These are phyloP conservation scores for Pectinophora gossypiella DNA, from an alignment of 1,140 invertebrate genomes.

Conservation along the genomic window DNA sequence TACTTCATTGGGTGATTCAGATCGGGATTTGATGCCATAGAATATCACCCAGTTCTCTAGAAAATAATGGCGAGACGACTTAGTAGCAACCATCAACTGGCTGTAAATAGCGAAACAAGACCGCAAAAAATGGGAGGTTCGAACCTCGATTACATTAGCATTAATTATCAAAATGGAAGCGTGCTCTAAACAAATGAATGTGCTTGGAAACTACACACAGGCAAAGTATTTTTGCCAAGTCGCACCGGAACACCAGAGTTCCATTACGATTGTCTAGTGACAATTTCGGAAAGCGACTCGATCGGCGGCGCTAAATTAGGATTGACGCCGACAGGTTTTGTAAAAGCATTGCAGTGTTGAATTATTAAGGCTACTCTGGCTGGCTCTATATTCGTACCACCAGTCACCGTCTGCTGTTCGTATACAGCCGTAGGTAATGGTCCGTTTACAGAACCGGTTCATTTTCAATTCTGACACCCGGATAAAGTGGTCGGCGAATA, in stretches of 20 bases:
- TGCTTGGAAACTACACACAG: too few species aligned
- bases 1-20: too few species aligned
- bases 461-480: slow-evolving; percentile 68
- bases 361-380: slow-evolving; percentile 69
- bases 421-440: slow-evolving; percentile 37
- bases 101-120: too few species aligned
- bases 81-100: too few species aligned
- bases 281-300: slow-evolving; percentile 63
- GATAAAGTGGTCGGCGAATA: slow-evolving; percentile 50
- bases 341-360: slow-evolving; percentile 75
- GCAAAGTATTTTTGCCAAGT: too few species aligned
- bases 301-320: slow-evolving; percentile 66
- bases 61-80: too few species aligned
- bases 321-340: slow-evolving; percentile 73
- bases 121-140: too few species aligned
- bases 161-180: too few species aligned
- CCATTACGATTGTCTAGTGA: slow-evolving; percentile 69
- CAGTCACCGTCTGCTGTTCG: slow-evolving; percentile 30
- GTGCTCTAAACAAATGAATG: too few species aligned
- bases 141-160: too few species aligned
- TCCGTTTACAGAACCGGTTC: slow-evolving; percentile 56
- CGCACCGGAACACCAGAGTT: slow-evolving; percentile 50
- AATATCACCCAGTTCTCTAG: too few species aligned
- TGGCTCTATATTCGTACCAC: slow-evolving; percentile 65
- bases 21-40: too few species aligned